phyloP scores from a whole-genome alignment of 2,113 vertebrate species.

The Morone saxatilis region DNA sequence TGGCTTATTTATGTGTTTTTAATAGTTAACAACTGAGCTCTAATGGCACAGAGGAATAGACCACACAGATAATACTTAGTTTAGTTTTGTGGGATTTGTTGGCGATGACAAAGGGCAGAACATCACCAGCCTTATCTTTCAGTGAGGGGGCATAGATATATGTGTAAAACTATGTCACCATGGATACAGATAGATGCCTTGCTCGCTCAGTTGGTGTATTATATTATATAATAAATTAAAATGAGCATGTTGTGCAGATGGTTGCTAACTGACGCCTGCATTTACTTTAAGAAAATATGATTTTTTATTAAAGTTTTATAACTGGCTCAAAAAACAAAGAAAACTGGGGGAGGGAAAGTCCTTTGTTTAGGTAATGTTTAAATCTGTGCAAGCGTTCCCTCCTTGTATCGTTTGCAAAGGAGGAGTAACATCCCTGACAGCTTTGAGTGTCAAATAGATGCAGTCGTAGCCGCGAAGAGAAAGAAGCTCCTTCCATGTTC shows the following conservation, averaged over 20 bases:
- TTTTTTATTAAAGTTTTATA: no score
- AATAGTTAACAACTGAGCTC: neutral
- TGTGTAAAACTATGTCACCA: neutral
- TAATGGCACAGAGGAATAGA: neutral
- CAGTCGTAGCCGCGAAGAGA: conserved; percentile 20
- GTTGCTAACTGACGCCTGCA: neutral
- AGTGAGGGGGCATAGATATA: neutral
- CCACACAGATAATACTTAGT: neutral
- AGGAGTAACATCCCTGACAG: conserved; percentile 6
- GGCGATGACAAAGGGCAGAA: neutral
- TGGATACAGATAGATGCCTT: neutral
- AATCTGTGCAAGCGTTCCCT: conserved; percentile 8
- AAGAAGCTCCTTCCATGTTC: conserved; percentile 33
- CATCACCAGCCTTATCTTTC: neutral
- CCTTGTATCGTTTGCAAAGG: neutral
- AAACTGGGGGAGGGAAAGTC: neutral
- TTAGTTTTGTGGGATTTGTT: no score
- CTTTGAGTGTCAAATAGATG: conserved; percentile 31
- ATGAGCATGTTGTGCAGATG: neutral
- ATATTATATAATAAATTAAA: neutral
- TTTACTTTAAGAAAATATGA: neutral
- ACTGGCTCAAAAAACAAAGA: no score
- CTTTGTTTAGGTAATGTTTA: neutral
- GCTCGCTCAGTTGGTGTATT: neutral
- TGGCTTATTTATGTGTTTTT: neutral